Evolutionary conservation across 2,113 vertebrate species (phyloP), one percentile per base, ranked within the genome.

Genomic region (Ptychochromis oligacanthus): DNA sequence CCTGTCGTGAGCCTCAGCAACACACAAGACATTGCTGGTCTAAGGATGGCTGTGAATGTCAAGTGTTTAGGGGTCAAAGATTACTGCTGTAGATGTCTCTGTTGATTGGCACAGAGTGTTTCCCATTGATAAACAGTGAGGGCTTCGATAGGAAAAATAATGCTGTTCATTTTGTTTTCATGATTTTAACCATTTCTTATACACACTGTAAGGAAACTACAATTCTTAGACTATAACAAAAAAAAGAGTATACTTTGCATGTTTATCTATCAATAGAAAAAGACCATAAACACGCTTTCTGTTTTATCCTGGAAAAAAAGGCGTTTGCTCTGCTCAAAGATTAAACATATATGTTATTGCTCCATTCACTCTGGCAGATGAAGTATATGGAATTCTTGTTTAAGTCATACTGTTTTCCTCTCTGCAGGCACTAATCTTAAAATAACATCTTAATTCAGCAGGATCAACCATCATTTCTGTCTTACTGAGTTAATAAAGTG

Each of bases 381-480:
- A 31, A 49, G 65, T 8, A 14, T 31, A 20, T 31, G 6, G 6
- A 49, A 49, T 49, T 49, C 46, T 49, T 36, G 1, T 60, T 61
- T 24, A 14, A 28, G 36, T 57, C 55, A 0, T 22, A 7, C 62
- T 75, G 2, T 65, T 77, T 58, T 6, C 22, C 49, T 7, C 3
- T 56, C n/a, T 20, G 49, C 59, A 74, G 20, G 54, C 34, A 38
- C 59, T 24, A 60, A 80, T 77, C 67, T 57, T 46, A 36, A 52
- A 34, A 58, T 61, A 64, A 82, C 52, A 77, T 59, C 70, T 56
- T 84, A 52, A 80, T 80, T 80, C 64, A 79, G 86, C 31, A 38
- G 60, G 81, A 76, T 87, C 72, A 72, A 13, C 17, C 20, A 4
- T 70, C 5, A 49, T 82, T 67, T 28, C n/a, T 61, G 22, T 18